These are phyloP conservation scores for Trichacis sp. DNA, from an alignment of 2,888 invertebrate genomes.

Conservation along the genomic window DNA sequence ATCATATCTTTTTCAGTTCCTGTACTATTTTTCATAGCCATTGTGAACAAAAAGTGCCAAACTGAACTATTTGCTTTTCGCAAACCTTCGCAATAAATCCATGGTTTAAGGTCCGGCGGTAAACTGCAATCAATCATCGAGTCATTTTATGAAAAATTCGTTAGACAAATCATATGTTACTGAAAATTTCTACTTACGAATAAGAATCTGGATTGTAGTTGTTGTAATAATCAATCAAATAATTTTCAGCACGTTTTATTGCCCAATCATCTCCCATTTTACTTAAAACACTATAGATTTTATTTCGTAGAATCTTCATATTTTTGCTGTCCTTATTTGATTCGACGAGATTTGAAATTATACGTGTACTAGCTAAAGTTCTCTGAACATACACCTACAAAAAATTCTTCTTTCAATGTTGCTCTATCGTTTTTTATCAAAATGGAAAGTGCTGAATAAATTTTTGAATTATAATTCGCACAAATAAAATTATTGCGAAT, in stretches of 20 bases:
- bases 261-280: conserved; percentile 74
- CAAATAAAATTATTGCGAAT: too few relatives aligned
- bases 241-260: conserved; percentile 48
- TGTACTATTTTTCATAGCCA: background rate
- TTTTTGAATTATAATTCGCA: too few relatives aligned
- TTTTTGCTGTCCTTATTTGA: conserved; percentile 70
- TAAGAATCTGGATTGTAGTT: background rate
- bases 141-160: background rate
- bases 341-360: conserved; percentile 49
- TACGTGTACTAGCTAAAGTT: background rate
- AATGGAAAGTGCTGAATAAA: too few relatives aligned
- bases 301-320: conserved; percentile 73
- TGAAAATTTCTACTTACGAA: too few relatives aligned
- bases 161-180: background rate
- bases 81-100: background rate
- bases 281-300: conserved; percentile 76
- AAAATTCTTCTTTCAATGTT: background rate
- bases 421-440: too few relatives aligned
- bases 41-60: background rate
- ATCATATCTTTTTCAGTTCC: background rate
- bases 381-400: background rate
- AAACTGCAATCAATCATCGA: background rate
- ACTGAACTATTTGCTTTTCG: background rate
- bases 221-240: conserved; percentile 1
- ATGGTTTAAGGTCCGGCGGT: background rate